A percentile compares a stretch with the other conserved stretches of the same genome.
Evolutionary conservation across 2,888 invertebrate species (phyloP).

Genomic region (Byasa hedistus): DNA sequence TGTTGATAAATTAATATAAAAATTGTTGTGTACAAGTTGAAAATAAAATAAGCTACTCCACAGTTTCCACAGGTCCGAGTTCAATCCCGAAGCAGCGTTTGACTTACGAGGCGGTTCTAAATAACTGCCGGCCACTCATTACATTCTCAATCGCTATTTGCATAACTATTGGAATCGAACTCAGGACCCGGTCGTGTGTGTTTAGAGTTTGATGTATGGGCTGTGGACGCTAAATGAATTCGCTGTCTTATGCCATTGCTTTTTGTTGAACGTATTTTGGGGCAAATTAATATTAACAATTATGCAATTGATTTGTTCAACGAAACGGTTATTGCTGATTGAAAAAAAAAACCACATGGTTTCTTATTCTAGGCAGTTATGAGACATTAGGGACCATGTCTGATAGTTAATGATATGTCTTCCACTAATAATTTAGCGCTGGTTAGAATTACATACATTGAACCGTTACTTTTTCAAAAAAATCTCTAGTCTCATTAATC

Average conservation of each 20-base stretch:
- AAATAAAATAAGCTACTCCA: constrained; percentile 42
- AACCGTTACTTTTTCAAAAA: too few relatives aligned
- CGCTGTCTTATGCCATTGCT: constrained; percentile 47
- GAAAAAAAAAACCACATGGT: too few relatives aligned
- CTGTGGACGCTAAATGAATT: constrained; percentile 67
- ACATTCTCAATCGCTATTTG: constrained; percentile 74
- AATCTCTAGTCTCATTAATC: too few relatives aligned
- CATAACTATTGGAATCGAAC: constrained; percentile 79
- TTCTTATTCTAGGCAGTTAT: too few relatives aligned
- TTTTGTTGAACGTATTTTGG: constrained; percentile 39
- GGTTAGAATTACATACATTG: too few relatives aligned
- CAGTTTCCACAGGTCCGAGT: constrained; percentile 38
- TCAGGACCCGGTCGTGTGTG: constrained; percentile 64
- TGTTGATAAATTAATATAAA: background rate
- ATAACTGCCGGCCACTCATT: constrained; percentile 78
- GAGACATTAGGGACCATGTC: too few relatives aligned
- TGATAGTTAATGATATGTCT: too few relatives aligned
- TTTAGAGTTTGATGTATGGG: constrained; percentile 72
- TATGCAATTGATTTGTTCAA: too few relatives aligned
- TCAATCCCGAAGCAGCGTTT: constrained; percentile 69
- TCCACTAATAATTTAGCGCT: too few relatives aligned
- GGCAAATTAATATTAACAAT: background rate
- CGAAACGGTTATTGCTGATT: too few relatives aligned
- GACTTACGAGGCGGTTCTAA: constrained; percentile 76
- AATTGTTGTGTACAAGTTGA: background rate